Evolutionary conservation across 2,888 invertebrate genomes (phyloP).

Genomic region (Calliscelio sp.): DNA sequence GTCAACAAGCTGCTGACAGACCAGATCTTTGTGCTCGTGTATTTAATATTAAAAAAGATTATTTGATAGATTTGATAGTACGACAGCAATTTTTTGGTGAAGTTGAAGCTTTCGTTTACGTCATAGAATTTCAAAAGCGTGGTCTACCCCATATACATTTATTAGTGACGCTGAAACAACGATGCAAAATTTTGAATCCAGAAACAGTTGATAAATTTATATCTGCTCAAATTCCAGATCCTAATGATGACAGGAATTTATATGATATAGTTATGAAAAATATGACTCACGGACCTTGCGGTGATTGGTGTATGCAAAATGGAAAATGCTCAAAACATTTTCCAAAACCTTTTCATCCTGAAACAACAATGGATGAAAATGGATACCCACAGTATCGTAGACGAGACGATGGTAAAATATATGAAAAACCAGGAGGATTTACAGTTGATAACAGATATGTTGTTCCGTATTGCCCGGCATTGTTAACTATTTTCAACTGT

Average conservation of each 20-base stretch:
- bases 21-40: too few species aligned
- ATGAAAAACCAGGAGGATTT: not conserved
- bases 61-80: too few species aligned
- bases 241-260: not conserved
- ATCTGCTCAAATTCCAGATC: not conserved
- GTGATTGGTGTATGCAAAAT: too few species aligned
- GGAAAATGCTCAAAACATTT: not conserved
- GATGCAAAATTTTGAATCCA: not conserved
- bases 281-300: not conserved
- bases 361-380: not conserved
- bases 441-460: not conserved
- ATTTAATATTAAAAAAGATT: too few species aligned
- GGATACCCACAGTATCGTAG: not conserved
- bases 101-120: constrained; percentile 15
- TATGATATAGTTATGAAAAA: not conserved
- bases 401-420: not conserved
- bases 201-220: not conserved
- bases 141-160: not conserved
- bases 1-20: too few species aligned
- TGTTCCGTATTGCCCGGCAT: not conserved
- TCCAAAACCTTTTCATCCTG: not conserved
- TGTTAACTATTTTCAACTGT: not conserved
- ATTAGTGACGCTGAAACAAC: not conserved
- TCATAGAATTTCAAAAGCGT: not conserved
- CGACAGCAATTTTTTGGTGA: too few species aligned